These are phyloP conservation scores for Coccyzus lansbergi DNA, from an alignment of 2,797 vertebrate genomes.

Conservation along the genomic window DNA sequence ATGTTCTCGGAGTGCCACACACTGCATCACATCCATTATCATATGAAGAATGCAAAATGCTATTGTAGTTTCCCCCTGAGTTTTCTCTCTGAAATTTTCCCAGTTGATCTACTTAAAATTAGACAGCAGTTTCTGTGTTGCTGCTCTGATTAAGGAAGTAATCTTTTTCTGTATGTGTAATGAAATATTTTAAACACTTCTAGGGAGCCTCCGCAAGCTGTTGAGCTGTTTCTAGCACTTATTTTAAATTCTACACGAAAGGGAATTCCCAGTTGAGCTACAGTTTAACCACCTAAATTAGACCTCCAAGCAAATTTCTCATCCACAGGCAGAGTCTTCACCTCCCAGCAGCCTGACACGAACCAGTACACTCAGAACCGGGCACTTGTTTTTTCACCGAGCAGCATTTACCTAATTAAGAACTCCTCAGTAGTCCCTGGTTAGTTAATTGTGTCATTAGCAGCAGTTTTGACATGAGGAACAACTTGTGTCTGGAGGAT, in stretches of 20 bases:
- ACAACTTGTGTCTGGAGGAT: slow-evolving; percentile 66
- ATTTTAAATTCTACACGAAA: not conserved
- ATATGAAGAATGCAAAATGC: not conserved
- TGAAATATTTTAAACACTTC: not conserved
- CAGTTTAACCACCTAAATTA: slow-evolving; percentile 16
- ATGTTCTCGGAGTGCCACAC: not conserved
- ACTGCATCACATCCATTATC: not conserved
- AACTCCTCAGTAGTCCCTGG: slow-evolving; percentile 75
- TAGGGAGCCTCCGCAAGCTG: not conserved
- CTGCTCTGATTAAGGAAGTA: not conserved
- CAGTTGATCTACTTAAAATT: not conserved
- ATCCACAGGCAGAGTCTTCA: not conserved
- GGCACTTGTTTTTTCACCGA: slow-evolving; percentile 46
- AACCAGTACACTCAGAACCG: slow-evolving; percentile 12
- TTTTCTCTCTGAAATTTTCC: not conserved
- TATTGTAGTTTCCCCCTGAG: not conserved
- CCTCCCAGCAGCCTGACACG: slow-evolving; percentile 64
- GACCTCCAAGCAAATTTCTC: slow-evolving; percentile 30
- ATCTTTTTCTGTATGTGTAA: not conserved
- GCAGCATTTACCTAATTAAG: slow-evolving; percentile 84
- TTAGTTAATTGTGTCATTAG: slow-evolving; percentile 82
- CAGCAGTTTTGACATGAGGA: slow-evolving; percentile 78
- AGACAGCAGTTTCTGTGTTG: not conserved
- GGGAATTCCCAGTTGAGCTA: slow-evolving; percentile 36
- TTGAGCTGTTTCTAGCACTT: not conserved